Percentiles rank a stretch among this genome's conserved stretches.
Evolutionary conservation across 2,113 vertebrate genomes (phyloP).

Genomic region (Dipodomys ordii): DNA sequence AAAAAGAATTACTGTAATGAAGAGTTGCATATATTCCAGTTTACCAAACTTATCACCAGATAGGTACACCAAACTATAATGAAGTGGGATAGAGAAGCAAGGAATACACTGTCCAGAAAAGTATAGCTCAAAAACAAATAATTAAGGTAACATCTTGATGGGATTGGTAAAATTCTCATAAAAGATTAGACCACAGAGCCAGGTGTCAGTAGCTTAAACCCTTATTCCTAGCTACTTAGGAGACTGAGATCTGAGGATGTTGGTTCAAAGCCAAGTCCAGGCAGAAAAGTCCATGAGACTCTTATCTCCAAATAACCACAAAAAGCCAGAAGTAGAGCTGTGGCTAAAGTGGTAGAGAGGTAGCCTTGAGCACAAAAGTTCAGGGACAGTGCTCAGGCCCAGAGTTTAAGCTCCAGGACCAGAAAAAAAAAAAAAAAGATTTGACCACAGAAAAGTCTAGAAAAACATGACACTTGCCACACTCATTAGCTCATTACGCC

Average conservation of each 20-base stretch:
- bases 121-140: background rate
- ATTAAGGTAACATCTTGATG: conserved; percentile 4
- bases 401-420: no score
- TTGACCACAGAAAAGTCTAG: background rate
- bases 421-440: no score
- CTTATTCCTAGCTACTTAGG: no score
- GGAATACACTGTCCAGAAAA: background rate
- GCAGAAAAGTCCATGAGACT: no score
- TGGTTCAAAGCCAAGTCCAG: no score
- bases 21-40: background rate
- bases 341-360: no score
- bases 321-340: no score
- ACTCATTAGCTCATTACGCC: background rate
- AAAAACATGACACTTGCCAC: background rate
- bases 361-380: no score
- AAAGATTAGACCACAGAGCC: background rate
- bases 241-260: no score
- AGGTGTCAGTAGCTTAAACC: no score
- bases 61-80: conserved; percentile 17
- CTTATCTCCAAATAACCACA: no score
- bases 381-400: no score
- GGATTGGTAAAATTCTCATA: conserved; percentile 23
- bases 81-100: background rate
- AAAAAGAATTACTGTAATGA: background rate
- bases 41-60: background rate